phyloP scores from a whole-genome alignment of 1,140 invertebrate species.

The Thaumatotibia leucotreta region DNA sequence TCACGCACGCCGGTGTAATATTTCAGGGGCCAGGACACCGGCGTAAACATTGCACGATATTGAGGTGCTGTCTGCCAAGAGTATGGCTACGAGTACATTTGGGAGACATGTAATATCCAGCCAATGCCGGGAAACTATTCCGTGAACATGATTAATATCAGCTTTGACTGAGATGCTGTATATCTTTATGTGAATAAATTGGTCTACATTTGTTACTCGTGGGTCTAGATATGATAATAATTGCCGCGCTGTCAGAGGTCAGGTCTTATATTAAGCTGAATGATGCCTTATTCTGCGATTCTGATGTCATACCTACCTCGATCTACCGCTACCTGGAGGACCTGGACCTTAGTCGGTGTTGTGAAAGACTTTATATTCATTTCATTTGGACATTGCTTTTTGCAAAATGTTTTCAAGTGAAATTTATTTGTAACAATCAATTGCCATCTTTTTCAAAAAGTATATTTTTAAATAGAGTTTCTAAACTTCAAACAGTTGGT shows the following conservation, averaged over 20 bases:
- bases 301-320: too few relatives aligned
- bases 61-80: slow-evolving; percentile 19
- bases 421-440: too few relatives aligned
- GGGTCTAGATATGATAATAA: background rate
- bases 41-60: slow-evolving; percentile 39
- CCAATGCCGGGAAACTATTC: background rate
- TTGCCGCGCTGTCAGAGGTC: background rate
- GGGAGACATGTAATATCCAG: background rate
- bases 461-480: too few relatives aligned
- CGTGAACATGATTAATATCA: background rate
- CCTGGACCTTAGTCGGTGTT: background rate
- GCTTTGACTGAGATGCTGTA: background rate
- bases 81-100: background rate
- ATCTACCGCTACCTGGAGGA: too few relatives aligned
- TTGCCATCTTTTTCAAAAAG: too few relatives aligned
- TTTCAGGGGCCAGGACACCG: slow-evolving; percentile 9
- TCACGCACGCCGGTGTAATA: slow-evolving; percentile 12
- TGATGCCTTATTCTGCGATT: too few relatives aligned
- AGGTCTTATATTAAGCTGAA: background rate
- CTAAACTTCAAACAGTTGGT: too few relatives aligned
- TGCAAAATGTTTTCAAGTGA: too few relatives aligned
- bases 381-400: too few relatives aligned
- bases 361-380: too few relatives aligned
- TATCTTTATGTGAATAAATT: background rate
- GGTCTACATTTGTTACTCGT: background rate